Conservation (phyloP, 2,113 vertebrate species). For the Xyliphius kryptos region DNA sequence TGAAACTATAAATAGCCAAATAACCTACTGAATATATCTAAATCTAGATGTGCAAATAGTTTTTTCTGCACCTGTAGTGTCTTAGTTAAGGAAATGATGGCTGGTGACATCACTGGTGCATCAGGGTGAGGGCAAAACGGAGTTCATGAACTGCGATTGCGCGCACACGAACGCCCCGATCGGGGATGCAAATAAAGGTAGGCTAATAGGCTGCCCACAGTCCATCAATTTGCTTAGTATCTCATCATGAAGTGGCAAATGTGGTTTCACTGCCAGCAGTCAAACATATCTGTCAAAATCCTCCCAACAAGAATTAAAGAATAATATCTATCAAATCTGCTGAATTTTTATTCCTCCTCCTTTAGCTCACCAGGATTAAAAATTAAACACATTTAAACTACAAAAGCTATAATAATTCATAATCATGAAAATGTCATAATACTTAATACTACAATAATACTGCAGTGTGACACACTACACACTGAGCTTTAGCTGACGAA, state of each 20-base stretch:
- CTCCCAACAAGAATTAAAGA: background rate
- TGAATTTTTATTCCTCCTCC: background rate
- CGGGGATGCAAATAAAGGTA: background rate
- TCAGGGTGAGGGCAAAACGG: no score
- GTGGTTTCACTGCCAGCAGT: background rate
- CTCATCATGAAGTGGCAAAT: background rate
- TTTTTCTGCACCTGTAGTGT: no score
- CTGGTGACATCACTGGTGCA: no score
- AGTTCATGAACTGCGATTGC: constrained; percentile 1
- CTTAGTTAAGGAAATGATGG: no score
- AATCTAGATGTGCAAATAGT: no score
- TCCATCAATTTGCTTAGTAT: background rate
- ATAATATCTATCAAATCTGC: background rate
- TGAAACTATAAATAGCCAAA: background rate
- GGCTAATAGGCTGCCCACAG: background rate
- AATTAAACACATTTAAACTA: no score
- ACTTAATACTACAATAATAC: no score
- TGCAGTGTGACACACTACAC: background rate
- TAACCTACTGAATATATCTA: no score
- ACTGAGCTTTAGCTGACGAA: background rate
- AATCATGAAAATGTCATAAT: no score
- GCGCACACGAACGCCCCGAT: background rate
- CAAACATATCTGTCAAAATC: background rate
- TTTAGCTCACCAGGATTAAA: no score
- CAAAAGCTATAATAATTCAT: no score